Evolutionary conservation across 2,113 vertebrate genomes (phyloP), one percentile per base, ranked within the genome.

Genomic region (Lichenostomus cassidix): DNA sequence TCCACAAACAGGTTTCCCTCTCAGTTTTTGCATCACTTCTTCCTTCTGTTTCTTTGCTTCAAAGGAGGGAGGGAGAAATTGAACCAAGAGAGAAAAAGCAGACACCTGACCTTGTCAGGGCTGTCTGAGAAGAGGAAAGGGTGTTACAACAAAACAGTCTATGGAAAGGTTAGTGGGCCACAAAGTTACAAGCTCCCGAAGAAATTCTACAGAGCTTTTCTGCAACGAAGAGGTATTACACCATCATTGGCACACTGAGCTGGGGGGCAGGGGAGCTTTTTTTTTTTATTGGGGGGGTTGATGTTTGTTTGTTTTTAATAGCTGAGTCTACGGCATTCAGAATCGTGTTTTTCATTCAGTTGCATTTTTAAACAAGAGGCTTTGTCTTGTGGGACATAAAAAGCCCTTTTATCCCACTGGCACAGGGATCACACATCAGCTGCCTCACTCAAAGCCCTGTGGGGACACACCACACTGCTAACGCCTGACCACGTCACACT

Each of bases 291-390:
- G 37, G 60, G 19, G 28, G 0, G 22, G 60, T 47, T 55, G 87
- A 65, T 83, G 19, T 60, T 73, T 92, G 84, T 95, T 95, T 92
- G 77, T 37, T 91, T 96, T 80, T 91, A 89, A 83, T 83, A 94
- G 95, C 93, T 60, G 81, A 87, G 77, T 50, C 83, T 37, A 81
- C n/a, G 39, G 65, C 87, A 84, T 89, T 91, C 67, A 87, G 92
- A 91, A 92, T 59, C 9, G 0, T 83, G 78, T 73, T 96, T 94
- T 91, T 93, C 85, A 96, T 92, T 93, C 94, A 96, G 74, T 58
- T 85, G 70, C 78, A n/a, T 73, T 90, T 95, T 93, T 35, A 73
- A 94, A 96, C 92, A 94, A 95, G 82, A 87, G 84, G 67, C 94
- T 96, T 95, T 96, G 92, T 96, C 85, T 76, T 65, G 58, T 19